Evolutionary conservation across 1,140 invertebrate genomes (phyloP).

Genomic region (Drosophila punjabiensis): DNA sequence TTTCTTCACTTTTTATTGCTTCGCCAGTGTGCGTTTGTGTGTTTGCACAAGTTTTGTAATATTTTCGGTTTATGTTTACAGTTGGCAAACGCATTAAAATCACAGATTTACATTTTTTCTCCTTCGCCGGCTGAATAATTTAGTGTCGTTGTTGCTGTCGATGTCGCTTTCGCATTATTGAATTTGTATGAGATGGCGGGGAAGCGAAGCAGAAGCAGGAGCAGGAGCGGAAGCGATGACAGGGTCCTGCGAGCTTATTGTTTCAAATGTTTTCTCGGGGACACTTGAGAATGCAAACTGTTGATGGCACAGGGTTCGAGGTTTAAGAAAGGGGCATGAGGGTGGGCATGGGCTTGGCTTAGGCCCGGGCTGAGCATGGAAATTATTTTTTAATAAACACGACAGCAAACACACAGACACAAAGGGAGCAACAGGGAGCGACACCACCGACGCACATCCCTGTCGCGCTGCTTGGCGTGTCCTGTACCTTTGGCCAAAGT

Average conservation of each 20-base stretch:
- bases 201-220: slow-evolving; percentile 1
- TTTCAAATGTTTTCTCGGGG: slow-evolving; percentile 71
- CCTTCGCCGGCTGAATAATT: slow-evolving; percentile 69
- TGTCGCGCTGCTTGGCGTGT: slow-evolving; percentile 23
- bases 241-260: slow-evolving; percentile 63
- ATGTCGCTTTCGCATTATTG: slow-evolving; percentile 75
- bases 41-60: slow-evolving; percentile 84
- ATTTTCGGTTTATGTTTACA: slow-evolving; percentile 84
- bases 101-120: slow-evolving; percentile 83
- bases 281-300: slow-evolving; percentile 55
- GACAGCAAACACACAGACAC: slow-evolving; percentile 60
- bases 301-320: slow-evolving; percentile 41
- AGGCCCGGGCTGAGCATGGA: slow-evolving; percentile 77
- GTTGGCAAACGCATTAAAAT: slow-evolving; percentile 84
- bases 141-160: slow-evolving; percentile 67
- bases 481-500: slow-evolving; percentile 65
- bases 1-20: slow-evolving; percentile 66
- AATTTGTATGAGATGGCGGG: slow-evolving; percentile 57
- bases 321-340: slow-evolving; percentile 11
- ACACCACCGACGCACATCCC: slow-evolving; percentile 12
- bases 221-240: slow-evolving; percentile 22
- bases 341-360: slow-evolving; percentile 31
- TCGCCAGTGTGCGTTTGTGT: slow-evolving; percentile 15
- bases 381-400: slow-evolving; percentile 84
- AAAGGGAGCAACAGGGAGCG: slow-evolving; percentile 29